Base-by-base conservation (phyloP, 2,888 invertebrate genomes). In the Cacoxenus indagator region DNA sequence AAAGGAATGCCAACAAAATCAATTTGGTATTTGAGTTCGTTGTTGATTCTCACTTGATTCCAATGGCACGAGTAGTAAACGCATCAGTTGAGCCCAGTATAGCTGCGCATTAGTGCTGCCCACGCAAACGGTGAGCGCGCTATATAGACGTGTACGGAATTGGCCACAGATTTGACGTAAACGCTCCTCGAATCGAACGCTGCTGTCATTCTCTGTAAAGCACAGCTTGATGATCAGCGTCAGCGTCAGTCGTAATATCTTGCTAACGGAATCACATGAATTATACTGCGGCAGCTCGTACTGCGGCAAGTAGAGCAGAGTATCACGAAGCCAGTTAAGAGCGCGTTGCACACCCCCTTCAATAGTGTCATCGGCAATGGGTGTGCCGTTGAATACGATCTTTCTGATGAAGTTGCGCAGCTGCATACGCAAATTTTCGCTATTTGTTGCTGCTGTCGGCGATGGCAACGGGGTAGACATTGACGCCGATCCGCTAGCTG, bases 281-380 rank as follows among this genome's bases (percentile, higher is more conserved):
- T 88, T 86, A 70, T 85, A 87, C 64, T 85, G 83, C 17, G 84
- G 82, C 9, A 76, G 77, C 69, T 88, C 88, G 71, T 86, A 87
- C 51, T 86, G 87, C 11, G 86, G 85, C 75, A 88, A 70, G 74
- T 79, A 86, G 55, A 83, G 68, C 4, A 87, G 74, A 68, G 76
- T 77, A 22, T 84, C 82, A 51, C 71, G 77, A 9, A 88, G 78
- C 83, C 86, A 85, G n/a, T 77, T 75, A 64, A 88, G 71, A 1
- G 84, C 85, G 19, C 82, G 82, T 37, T 79, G 77, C 8, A 88
- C 77, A 17, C 85, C 87, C 14, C 69, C 66, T 11, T 78, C 75
- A 70, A 84, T 86, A 27, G 84, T 85, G 37, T 82, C 78, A 26
- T 78, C 83, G 29, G 82, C 86, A 31, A 87, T 85, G 54, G 85